Evolutionary conservation across 2,113 vertebrate species (phyloP).

Genomic region (Rattus norvegicus): DNA sequence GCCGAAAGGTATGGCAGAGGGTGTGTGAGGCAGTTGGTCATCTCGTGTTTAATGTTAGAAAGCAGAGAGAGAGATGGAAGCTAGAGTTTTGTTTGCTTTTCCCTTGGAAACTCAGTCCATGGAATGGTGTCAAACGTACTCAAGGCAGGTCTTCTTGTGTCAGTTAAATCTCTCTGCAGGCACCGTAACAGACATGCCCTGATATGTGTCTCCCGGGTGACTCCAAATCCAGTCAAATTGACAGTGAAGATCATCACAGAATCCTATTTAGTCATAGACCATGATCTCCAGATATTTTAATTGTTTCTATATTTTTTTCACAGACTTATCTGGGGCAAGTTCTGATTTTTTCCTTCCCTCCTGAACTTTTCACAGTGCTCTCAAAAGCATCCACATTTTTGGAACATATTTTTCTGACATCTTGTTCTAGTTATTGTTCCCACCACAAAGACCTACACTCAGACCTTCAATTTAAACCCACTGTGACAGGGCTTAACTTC

Average conservation of each 20-base stretch:
- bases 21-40: not conserved
- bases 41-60: not conserved
- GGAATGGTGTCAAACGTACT: not conserved
- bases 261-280: not conserved
- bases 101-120: not conserved
- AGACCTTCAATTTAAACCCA: not conserved
- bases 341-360: not conserved
- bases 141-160: not conserved
- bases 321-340: not conserved
- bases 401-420: not conserved
- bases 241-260: not conserved
- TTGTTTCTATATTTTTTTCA: not conserved
- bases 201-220: not conserved
- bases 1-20: not conserved
- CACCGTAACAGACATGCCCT: not conserved
- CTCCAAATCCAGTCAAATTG: not conserved
- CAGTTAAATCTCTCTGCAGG: not conserved
- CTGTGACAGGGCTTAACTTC: not conserved
- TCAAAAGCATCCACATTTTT: not conserved
- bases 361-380: not conserved
- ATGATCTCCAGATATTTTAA: not conserved
- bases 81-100: not conserved
- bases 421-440: not conserved
- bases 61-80: not conserved
- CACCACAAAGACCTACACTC: not conserved